Evolutionary conservation across 2,888 invertebrate genomes (phyloP).

Genomic region (Uloborus plumipes): DNA sequence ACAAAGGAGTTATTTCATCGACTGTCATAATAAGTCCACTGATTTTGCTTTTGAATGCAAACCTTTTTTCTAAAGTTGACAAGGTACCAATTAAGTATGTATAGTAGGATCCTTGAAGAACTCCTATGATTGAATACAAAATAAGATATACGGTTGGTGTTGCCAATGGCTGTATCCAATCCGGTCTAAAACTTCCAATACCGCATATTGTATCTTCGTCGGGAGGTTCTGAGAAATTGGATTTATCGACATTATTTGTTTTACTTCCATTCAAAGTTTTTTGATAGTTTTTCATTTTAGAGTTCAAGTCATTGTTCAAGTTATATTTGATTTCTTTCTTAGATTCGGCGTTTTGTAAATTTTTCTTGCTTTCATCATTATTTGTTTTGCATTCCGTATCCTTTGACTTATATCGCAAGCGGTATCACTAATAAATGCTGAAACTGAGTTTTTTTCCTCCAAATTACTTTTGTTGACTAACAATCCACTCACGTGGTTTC

Average conservation of each 20-base stretch:
- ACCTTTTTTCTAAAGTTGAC: constrained; percentile 66
- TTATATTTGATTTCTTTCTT: neutral
- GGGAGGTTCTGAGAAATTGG: too few species aligned
- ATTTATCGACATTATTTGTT: neutral
- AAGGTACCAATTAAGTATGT: constrained; percentile 63
- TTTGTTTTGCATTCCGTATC: too few species aligned
- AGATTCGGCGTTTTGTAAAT: neutral
- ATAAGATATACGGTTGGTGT: constrained; percentile 61
- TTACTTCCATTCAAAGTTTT: neutral
- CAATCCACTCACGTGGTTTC: neutral
- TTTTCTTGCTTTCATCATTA: neutral
- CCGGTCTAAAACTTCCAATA: constrained; percentile 64
- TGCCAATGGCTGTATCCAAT: constrained; percentile 65
- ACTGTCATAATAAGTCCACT: constrained; percentile 64
- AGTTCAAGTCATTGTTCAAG: neutral
- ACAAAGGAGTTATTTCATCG: constrained; percentile 59
- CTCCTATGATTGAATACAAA: constrained; percentile 59
- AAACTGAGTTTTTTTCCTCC: too few species aligned
- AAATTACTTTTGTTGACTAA: neutral
- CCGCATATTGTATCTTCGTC: constrained; percentile 60
- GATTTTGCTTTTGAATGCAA: constrained; percentile 65
- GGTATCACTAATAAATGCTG: too few species aligned
- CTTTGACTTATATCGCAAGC: neutral
- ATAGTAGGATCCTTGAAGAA: constrained; percentile 65
- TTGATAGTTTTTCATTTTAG: neutral